phyloP scores from a whole-genome alignment of 2,113 vertebrate species.

The Cyprinodon variegatus region DNA sequence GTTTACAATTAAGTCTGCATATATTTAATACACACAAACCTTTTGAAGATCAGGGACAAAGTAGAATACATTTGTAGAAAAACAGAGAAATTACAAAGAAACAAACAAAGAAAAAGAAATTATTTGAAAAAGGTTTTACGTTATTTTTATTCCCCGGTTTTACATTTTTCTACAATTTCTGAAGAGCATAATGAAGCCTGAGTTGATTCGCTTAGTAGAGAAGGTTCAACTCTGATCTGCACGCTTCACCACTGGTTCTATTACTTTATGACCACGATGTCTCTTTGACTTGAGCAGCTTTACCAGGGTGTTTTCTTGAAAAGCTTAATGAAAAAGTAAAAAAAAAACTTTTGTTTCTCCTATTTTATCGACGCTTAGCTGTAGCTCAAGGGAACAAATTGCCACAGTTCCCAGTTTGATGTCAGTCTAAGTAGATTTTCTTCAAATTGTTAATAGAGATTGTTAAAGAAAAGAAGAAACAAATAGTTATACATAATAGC shows the following conservation, averaged over 20 bases:
- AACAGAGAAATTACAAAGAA: too few relatives aligned
- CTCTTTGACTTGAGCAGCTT: background rate
- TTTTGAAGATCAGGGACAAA: too few relatives aligned
- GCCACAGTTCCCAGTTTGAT: conserved; percentile 9
- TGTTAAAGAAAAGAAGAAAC: conserved; percentile 23
- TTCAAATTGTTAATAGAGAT: conserved; percentile 4
- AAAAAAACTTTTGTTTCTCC: background rate
- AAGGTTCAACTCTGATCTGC: background rate
- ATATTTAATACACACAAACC: too few relatives aligned
- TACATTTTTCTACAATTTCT: too few relatives aligned
- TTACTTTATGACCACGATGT: background rate
- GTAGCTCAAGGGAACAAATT: background rate
- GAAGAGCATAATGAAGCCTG: too few relatives aligned
- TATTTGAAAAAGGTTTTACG: too few relatives aligned
- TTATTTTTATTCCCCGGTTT: too few relatives aligned
- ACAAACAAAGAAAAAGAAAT: too few relatives aligned
- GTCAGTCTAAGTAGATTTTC: conserved; percentile 15
- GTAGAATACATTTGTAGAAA: too few relatives aligned
- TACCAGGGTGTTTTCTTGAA: background rate
- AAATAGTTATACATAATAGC: conserved; percentile 24
- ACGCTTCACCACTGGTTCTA: background rate
- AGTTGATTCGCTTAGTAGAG: background rate
- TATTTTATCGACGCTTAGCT: background rate
- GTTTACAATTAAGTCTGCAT: too few relatives aligned
- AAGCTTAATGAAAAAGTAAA: background rate